Conservation (phyloP, 2,113 vertebrate species). For the Carollia perspicillata region DNA sequence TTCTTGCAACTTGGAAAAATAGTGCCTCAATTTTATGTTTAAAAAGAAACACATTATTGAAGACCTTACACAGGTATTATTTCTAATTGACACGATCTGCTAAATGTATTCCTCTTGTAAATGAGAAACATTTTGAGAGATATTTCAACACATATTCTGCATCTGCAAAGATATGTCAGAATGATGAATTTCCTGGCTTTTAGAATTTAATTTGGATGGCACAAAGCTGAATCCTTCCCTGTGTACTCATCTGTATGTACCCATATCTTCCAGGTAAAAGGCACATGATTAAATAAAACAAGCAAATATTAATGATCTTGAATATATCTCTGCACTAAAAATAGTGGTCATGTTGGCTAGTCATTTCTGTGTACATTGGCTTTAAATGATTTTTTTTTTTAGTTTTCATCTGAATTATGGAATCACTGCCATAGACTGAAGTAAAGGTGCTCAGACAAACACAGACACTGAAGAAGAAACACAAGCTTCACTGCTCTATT, state of each 20-base stretch:
- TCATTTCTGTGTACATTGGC: neutral
- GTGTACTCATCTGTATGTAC: neutral
- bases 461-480: neutral
- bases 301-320: neutral
- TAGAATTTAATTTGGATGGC: slow-evolving; percentile 41
- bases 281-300: neutral
- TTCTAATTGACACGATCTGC: slow-evolving; percentile 24
- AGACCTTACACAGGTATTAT: neutral
- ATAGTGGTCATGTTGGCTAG: neutral
- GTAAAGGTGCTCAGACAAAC: neutral
- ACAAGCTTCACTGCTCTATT: neutral
- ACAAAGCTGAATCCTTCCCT: neutral
- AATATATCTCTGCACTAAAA: slow-evolving; percentile 8
- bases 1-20: neutral
- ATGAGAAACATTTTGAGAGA: slow-evolving; percentile 28
- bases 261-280: neutral
- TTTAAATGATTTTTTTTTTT: neutral
- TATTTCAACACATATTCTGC: neutral
- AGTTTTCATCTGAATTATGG: neutral
- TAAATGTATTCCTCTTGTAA: slow-evolving; percentile 29
- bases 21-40: slow-evolving; percentile 11
- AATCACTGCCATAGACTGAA: neutral
- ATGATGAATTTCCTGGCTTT: slow-evolving; percentile 43
- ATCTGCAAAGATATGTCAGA: slow-evolving; percentile 26
- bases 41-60: slow-evolving; percentile 8